phyloP scores from a whole-genome alignment of 2,888 invertebrate genomes.

The Cheilosia impressa region DNA sequence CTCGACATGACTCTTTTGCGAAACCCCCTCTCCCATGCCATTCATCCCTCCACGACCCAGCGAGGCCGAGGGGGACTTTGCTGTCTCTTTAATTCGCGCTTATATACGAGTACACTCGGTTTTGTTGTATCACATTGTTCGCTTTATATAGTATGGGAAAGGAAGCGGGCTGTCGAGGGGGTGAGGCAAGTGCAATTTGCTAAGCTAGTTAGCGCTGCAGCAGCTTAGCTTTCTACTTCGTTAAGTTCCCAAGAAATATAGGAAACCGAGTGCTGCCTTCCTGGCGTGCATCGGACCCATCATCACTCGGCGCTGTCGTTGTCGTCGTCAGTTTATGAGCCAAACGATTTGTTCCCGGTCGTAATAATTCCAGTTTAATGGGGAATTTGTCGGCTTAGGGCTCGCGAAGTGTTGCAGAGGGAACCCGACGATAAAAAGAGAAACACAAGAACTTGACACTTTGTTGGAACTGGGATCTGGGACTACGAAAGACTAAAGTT shows the following conservation, averaged over 20 bases:
- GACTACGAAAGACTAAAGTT: background rate
- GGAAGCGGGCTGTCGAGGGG: background rate
- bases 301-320: constrained; percentile 46
- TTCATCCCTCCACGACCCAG: constrained; percentile 8
- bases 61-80: constrained; percentile 4
- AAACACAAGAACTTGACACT: constrained; percentile 61
- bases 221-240: constrained; percentile 70
- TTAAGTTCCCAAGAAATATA: constrained; percentile 62
- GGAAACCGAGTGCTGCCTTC: constrained; percentile 69
- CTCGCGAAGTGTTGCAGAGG: constrained; percentile 7
- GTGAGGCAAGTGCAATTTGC: constrained; percentile 41
- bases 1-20: constrained; percentile 52
- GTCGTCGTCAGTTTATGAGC: constrained; percentile 50
- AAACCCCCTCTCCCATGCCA: background rate
- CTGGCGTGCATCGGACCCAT: constrained; percentile 60
- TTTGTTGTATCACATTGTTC: constrained; percentile 22
- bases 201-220: constrained; percentile 56
- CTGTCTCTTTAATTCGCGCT: constrained; percentile 55
- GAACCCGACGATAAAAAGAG: constrained; percentile 7
- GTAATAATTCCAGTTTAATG: constrained; percentile 60
- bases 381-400: constrained; percentile 48
- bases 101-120: constrained; percentile 7
- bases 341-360: constrained; percentile 69
- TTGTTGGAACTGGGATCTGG: constrained; percentile 4
- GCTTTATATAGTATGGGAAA: background rate